Conservation (phyloP, 1,140 invertebrate genomes). For the Orius laevigatus region DNA sequence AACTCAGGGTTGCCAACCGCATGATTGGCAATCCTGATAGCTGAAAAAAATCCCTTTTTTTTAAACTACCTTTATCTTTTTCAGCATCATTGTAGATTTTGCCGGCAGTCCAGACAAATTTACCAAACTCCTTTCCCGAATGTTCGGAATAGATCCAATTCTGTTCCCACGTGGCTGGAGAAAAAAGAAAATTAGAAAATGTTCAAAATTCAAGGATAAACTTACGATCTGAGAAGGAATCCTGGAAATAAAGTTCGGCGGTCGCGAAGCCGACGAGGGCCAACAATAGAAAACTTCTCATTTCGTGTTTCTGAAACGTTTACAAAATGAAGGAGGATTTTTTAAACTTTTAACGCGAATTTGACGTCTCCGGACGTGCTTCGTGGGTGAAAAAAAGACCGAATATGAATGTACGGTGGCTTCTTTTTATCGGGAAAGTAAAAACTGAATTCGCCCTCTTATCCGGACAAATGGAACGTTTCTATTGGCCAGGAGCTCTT, state of each 20-base stretch:
- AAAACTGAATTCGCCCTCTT: slow-evolving; percentile 5
- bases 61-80: slow-evolving; percentile 82
- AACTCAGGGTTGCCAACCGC: too few relatives aligned
- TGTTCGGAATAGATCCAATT: slow-evolving; percentile 84
- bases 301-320: too few relatives aligned
- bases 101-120: slow-evolving; percentile 77
- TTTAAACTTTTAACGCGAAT: too few relatives aligned
- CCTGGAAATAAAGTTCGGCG: background rate
- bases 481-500: slow-evolving; percentile 16
- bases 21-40: too few relatives aligned
- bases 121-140: slow-evolving; percentile 87
- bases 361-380: background rate
- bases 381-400: background rate
- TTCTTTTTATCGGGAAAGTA: background rate
- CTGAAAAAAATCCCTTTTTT: too few relatives aligned
- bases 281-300: background rate
- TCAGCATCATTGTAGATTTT: slow-evolving; percentile 93
- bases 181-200: too few relatives aligned
- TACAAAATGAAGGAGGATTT: too few relatives aligned
- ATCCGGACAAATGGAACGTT: slow-evolving; percentile 21
- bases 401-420: slow-evolving; percentile 5
- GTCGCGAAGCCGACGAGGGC: background rate
- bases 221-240: background rate
- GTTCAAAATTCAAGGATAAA: background rate
- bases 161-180: slow-evolving; percentile 72